These are phyloP conservation scores for Pachyseris speciosa DNA, from an alignment of 64 coral and sea anemone genomes.

Conservation along the genomic window DNA sequence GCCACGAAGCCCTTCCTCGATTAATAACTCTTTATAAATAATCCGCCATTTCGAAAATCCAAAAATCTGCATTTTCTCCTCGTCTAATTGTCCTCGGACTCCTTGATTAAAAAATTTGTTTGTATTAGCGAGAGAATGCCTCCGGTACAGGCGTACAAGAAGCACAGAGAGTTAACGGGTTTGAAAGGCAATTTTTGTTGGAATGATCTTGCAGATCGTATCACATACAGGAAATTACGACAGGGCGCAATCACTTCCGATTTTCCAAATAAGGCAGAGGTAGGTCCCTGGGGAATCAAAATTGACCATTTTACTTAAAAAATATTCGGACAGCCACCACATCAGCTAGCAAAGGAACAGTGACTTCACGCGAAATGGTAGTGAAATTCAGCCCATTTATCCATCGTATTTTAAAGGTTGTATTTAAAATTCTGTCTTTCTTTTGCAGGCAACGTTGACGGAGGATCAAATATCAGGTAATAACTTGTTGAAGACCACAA, in stretches of 20 bases:
- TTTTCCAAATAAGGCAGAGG: not conserved
- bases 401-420: not conserved
- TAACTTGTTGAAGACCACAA: not conserved
- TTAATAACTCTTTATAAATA: no score
- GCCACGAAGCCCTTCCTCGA: no score
- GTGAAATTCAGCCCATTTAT: not conserved
- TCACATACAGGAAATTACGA: not conserved
- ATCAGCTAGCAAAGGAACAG: not conserved
- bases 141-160: no score
- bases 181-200: not conserved
- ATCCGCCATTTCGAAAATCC: no score
- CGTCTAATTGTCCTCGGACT: no score
- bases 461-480: conserved; percentile 75
- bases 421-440: not conserved
- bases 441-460: conserved; percentile 35
- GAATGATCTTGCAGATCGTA: not conserved
- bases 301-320: not conserved
- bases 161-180: no score
- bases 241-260: not conserved
- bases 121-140: no score
- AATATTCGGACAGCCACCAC: not conserved
- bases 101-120: no score
- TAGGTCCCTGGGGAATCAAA: not conserved
- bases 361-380: not conserved
- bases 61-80: no score